Conservation (phyloP, 1,140 invertebrate species). For the Musca domestica region DNA sequence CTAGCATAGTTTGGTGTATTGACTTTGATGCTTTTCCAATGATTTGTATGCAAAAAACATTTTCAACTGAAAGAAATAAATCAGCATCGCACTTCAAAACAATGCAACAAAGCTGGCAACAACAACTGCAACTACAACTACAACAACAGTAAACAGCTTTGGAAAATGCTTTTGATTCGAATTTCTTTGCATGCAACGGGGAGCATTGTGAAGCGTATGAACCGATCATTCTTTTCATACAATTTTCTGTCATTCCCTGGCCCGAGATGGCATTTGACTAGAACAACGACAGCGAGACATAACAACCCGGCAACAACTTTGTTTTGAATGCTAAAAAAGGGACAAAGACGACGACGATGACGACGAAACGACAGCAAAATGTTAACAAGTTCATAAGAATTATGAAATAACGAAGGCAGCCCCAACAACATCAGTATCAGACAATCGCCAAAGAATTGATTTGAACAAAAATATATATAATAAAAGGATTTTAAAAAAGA, state of each 20-base stretch:
- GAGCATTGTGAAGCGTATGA: background rate
- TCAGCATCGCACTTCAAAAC: slow-evolving; percentile 18
- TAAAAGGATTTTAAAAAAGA: too few relatives aligned
- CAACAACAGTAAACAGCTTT: background rate
- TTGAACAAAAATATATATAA: too few relatives aligned
- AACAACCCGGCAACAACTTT: background rate
- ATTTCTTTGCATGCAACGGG: background rate
- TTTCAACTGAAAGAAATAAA: slow-evolving; percentile 22
- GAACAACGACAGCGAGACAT: background rate
- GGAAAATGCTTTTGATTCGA: background rate
- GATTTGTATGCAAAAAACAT: slow-evolving; percentile 20
- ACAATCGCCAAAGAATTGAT: too few relatives aligned
- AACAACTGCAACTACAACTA: background rate
- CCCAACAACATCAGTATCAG: too few relatives aligned
- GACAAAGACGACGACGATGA: too few relatives aligned
- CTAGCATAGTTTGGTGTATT: slow-evolving; percentile 13
- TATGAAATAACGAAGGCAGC: slow-evolving; percentile 1
- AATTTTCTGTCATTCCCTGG: background rate
- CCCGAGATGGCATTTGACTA: background rate
- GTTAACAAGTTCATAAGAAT: slow-evolving; percentile 21
- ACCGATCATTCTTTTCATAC: background rate
- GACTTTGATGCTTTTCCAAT: slow-evolving; percentile 17
- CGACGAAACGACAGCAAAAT: background rate
- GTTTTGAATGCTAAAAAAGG: background rate
- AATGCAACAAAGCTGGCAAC: background rate